A percentile compares a stretch with the other conserved stretches of the same genome.
Conservation (phyloP, 2,888 invertebrate species). For the Carabus problematicus region DNA sequence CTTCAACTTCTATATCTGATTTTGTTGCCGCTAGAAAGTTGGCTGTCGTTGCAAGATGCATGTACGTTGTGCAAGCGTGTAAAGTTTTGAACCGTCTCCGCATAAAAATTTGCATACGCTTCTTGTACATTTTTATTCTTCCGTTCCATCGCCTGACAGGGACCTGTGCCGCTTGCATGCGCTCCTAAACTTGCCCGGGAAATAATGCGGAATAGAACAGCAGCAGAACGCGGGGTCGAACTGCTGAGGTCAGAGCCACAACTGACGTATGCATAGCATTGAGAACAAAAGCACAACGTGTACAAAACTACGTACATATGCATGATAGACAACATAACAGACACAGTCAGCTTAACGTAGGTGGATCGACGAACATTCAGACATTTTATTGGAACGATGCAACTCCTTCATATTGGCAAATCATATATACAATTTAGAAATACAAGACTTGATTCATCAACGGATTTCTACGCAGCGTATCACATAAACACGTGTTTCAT, state of each 20-base stretch:
- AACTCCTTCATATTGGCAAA: not conserved
- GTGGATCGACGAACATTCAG: not conserved
- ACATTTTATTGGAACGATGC: not conserved
- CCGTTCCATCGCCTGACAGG: slow-evolving; percentile 18
- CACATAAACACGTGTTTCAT: no score
- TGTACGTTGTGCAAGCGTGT: slow-evolving; percentile 19
- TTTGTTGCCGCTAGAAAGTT: slow-evolving; percentile 17
- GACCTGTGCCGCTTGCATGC: no score
- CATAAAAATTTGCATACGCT: slow-evolving; percentile 39
- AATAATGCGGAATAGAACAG: not conserved
- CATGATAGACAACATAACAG: not conserved
- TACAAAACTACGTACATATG: not conserved
- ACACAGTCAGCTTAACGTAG: not conserved
- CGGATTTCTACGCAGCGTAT: no score
- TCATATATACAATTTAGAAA: no score
- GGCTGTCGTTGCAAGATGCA: slow-evolving; percentile 5
- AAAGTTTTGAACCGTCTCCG: slow-evolving; percentile 27
- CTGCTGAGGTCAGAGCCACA: not conserved
- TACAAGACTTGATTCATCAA: no score
- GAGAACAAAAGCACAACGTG: slow-evolving; percentile 12
- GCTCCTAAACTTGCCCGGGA: not conserved
- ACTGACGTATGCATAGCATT: slow-evolving; percentile 31
- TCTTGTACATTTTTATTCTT: slow-evolving; percentile 40
- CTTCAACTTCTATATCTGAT: slow-evolving; percentile 33
- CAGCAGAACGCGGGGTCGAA: not conserved